Conservation (phyloP, 2,113 vertebrate species). For the Falco punctatus region DNA sequence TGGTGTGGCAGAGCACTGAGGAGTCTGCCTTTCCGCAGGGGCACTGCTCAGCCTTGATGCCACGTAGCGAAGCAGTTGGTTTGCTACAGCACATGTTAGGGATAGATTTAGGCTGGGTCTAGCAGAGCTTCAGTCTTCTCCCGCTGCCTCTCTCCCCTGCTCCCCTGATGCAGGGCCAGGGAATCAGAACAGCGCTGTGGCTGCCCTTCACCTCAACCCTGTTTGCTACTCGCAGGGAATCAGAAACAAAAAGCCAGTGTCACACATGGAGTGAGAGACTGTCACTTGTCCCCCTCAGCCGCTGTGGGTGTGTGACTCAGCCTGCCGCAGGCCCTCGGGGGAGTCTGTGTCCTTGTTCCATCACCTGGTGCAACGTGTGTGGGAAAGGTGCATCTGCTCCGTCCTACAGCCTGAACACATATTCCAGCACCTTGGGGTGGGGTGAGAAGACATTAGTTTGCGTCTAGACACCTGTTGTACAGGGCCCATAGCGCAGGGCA, state of each 20-base stretch:
- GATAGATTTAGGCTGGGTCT: not conserved
- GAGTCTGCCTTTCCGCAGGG: not conserved
- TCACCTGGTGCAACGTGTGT: not conserved
- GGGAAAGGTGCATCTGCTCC: not conserved
- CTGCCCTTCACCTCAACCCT: not conserved
- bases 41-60: not conserved
- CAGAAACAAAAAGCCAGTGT: not conserved
- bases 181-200: not conserved
- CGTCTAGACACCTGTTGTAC: not conserved
- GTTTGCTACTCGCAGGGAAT: not conserved
- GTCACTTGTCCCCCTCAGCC: not conserved
- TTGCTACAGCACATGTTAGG: accelerated
- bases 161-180: not conserved
- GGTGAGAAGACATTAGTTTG: not conserved
- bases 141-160: not conserved
- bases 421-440: not conserved
- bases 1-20: not conserved
- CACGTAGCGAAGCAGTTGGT: accelerated
- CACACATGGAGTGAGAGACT: accelerated
- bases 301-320: not conserved
- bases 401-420: not conserved
- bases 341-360: not conserved
- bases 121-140: not conserved
- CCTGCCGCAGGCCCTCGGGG: accelerated
- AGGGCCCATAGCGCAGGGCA: no score